Conservation (phyloP, 1,140 invertebrate species). For the Yoshiicerus persimilis region DNA sequence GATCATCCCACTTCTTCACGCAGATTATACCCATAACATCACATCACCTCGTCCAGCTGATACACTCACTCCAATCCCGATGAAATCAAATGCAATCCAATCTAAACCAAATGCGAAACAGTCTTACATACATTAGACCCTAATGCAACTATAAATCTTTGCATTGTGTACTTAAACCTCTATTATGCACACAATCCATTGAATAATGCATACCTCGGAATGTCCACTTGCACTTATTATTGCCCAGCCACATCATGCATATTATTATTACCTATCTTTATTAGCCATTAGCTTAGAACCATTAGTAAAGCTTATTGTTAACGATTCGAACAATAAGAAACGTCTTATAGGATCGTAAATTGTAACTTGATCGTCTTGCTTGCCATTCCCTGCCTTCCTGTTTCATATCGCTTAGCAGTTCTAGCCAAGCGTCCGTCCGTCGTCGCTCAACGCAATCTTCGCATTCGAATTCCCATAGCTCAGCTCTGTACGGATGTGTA, state of each 20-base stretch:
- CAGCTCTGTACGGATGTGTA: neutral
- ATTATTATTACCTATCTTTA: neutral
- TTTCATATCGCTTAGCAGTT: neutral
- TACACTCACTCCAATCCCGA: neutral
- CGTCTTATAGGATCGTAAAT: neutral
- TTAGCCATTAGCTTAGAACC: neutral
- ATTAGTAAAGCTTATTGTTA: neutral
- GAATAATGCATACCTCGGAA: neutral
- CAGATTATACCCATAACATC: conserved; percentile 31
- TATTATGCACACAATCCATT: neutral
- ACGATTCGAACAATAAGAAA: neutral
- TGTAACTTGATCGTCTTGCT: neutral
- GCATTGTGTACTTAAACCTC: neutral
- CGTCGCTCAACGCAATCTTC: neutral
- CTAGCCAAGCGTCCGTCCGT: neutral
- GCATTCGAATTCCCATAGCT: neutral
- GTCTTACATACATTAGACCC: neutral
- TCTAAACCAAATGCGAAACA: neutral
- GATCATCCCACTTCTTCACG: conserved; percentile 35
- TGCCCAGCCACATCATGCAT: neutral
- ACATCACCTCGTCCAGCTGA: neutral
- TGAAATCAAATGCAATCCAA: neutral
- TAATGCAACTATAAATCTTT: neutral
- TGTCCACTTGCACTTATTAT: neutral
- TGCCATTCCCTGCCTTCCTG: neutral